Evolutionary conservation across 2,113 vertebrate genomes (phyloP).

Genomic region (Bolborhynchus lineola): DNA sequence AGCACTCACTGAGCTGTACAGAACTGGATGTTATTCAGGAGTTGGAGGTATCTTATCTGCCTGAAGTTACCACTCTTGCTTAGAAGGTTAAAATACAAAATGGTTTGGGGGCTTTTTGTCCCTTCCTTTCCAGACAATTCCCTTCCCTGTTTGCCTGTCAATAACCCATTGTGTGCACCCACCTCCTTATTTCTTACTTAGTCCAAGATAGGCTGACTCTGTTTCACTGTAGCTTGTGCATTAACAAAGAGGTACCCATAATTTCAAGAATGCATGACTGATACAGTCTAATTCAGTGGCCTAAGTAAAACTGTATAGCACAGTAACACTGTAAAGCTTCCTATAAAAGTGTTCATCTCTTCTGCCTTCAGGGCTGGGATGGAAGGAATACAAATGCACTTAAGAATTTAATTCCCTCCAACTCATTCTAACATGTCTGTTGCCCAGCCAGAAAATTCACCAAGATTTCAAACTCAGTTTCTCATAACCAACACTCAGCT

Average conservation of each 20-base stretch:
- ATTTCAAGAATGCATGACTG: background rate
- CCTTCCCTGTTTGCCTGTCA: background rate
- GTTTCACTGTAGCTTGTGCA: background rate
- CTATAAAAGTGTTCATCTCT: background rate
- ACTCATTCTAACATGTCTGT: background rate
- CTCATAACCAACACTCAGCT: background rate
- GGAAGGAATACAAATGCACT: background rate
- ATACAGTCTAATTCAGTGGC: background rate
- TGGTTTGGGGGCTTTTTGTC: background rate
- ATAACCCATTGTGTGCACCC: background rate
- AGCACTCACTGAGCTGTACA: background rate
- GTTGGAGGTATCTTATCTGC: background rate
- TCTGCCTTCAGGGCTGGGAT: background rate
- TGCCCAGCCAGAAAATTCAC: background rate
- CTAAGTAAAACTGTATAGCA: background rate
- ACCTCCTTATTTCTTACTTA: background rate
- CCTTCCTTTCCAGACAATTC: background rate
- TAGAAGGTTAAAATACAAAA: background rate
- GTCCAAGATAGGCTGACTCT: background rate
- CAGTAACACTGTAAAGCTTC: background rate
- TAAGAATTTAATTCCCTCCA: background rate
- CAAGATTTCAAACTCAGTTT: background rate
- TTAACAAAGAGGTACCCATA: background rate
- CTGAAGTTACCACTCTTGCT: background rate
- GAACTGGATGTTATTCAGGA: background rate